Conservation (phyloP, 2,888 invertebrate species). For the Barypeithes pellucidus region DNA sequence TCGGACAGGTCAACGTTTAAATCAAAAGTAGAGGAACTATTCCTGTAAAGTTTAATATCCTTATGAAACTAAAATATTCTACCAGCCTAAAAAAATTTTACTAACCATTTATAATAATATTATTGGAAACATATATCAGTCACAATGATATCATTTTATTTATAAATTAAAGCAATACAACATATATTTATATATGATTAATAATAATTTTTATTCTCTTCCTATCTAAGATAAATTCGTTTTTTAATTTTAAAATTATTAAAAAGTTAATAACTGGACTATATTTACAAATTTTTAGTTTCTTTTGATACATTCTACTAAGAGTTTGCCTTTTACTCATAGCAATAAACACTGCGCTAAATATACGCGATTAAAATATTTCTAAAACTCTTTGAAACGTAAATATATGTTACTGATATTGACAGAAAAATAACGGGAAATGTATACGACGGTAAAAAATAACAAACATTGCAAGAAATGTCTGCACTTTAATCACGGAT, state of each 20-base stretch:
- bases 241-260: conserved; percentile 71
- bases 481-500: no score
- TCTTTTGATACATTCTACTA: conserved; percentile 62
- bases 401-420: background rate
- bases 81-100: conserved; percentile 36
- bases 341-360: conserved; percentile 50
- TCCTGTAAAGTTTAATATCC: no score
- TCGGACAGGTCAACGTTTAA: no score
- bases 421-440: no score
- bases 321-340: conserved; percentile 47
- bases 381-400: conserved; percentile 39
- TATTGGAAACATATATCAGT: conserved; percentile 63
- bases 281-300: conserved; percentile 69
- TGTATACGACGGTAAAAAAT: no score
- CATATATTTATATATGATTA: conserved; percentile 70
- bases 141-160: conserved; percentile 64
- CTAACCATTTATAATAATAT: conserved; percentile 52
- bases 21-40: no score
- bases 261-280: conserved; percentile 72
- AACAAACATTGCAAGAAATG: no score
- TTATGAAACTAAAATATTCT: background rate
- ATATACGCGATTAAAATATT: conserved; percentile 41
- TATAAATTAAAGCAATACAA: conserved; percentile 69
- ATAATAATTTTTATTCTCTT: conserved; percentile 67
- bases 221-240: conserved; percentile 73